Evolutionary conservation across 2,797 vertebrate genomes (phyloP).

Genomic region (Graptemys geographica): DNA sequence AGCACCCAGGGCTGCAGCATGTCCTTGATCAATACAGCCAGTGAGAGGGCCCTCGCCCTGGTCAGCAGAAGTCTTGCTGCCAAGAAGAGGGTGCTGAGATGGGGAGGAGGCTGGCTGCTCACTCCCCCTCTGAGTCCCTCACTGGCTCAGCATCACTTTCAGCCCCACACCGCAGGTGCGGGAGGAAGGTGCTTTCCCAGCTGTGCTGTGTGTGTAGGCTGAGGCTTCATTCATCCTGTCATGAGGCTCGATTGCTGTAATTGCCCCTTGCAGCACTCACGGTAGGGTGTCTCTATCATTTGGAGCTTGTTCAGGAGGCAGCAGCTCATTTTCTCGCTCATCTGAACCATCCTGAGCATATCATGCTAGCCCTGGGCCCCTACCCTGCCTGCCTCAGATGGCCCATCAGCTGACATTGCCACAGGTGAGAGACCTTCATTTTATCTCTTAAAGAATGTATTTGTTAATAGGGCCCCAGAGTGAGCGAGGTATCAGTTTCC

Average conservation of each 20-base stretch:
- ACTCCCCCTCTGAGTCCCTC: too few relatives aligned
- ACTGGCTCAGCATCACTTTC: too few relatives aligned
- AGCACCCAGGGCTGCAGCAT: too few relatives aligned
- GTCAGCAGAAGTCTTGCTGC: too few relatives aligned
- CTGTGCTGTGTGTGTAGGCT: background rate
- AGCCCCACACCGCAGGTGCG: too few relatives aligned
- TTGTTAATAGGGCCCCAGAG: rapidly evolving
- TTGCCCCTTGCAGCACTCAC: background rate
- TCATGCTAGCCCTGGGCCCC: background rate
- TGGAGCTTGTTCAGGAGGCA: too few relatives aligned
- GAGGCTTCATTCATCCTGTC: background rate
- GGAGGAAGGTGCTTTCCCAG: background rate
- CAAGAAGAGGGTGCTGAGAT: too few relatives aligned
- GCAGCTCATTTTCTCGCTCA: too few relatives aligned
- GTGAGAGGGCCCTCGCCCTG: too few relatives aligned
- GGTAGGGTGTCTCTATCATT: rapidly evolving
- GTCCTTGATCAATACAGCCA: too few relatives aligned
- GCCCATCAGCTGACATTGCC: rapidly evolving
- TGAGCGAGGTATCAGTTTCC: background rate
- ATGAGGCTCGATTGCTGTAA: rapidly evolving
- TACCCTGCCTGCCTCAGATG: rapidly evolving
- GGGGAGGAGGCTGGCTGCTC: too few relatives aligned
- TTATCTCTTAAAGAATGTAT: background rate
- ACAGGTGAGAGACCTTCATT: rapidly evolving
- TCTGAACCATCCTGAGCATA: rapidly evolving